These are phyloP conservation scores for Chascanopsetta lugubris DNA, from an alignment of 2,113 vertebrate genomes.

Conservation along the genomic window DNA sequence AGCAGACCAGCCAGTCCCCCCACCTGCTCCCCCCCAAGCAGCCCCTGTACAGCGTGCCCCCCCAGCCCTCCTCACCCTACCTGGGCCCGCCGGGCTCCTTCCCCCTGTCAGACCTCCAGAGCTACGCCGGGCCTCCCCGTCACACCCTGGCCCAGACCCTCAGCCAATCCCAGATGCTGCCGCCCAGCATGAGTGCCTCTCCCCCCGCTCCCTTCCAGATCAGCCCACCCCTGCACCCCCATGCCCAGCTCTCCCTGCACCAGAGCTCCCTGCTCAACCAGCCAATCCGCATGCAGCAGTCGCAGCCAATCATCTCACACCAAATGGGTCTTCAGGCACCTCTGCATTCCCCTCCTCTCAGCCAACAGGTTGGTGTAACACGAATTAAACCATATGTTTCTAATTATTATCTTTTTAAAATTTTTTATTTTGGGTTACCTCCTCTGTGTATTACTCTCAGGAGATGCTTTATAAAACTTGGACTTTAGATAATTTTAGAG, in stretches of 20 bases:
- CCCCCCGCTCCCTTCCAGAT: slow-evolving; percentile 93
- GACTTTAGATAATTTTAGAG: no score
- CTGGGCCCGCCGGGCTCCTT: slow-evolving; percentile 90
- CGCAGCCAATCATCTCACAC: slow-evolving; percentile 94
- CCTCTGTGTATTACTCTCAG: no score
- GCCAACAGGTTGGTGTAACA: slow-evolving; percentile 89
- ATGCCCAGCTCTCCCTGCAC: slow-evolving; percentile 95
- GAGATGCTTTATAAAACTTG: no score
- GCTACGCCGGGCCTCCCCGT: slow-evolving; percentile 87
- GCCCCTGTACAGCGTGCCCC: slow-evolving; percentile 90
- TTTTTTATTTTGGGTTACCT: background rate
- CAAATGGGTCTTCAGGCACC: slow-evolving; percentile 96
- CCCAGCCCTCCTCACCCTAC: slow-evolving; percentile 90
- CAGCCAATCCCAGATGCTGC: slow-evolving; percentile 91
- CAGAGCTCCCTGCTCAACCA: slow-evolving; percentile 94
- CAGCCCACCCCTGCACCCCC: slow-evolving; percentile 89
- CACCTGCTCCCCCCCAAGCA: slow-evolving; percentile 94
- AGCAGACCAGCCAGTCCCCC: slow-evolving; percentile 88
- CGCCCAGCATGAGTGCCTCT: slow-evolving; percentile 92
- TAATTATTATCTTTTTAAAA: background rate
- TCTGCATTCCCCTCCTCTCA: slow-evolving; percentile 92
- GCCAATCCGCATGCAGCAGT: slow-evolving; percentile 95
- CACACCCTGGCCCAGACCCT: slow-evolving; percentile 87
- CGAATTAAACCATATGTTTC: background rate
- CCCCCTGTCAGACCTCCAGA: slow-evolving; percentile 92